Base-by-base conservation (phyloP, 2,888 invertebrate genomes). In the Merodon equestris region DNA sequence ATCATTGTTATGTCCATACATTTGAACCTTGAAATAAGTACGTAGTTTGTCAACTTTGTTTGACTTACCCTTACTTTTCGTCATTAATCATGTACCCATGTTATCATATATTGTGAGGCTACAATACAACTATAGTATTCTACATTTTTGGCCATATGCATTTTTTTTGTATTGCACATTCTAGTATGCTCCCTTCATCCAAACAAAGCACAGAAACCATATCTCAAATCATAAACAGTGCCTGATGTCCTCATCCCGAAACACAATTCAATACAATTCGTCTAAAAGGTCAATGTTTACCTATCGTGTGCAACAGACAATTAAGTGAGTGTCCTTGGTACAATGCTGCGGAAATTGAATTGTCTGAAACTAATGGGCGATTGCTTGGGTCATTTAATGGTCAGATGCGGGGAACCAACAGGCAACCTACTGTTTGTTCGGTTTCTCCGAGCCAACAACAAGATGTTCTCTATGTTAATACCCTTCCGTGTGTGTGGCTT, bases 301-400 rank as follows among this genome's bases (percentile, higher is more conserved):
- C 67, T 48, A 63, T 58, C 47, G 67, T 66, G 63, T 73, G 67
- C 73, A 67, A 45, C 51, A 48, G 36, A 72, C 61, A 73, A 63
- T 57, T 17, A 45, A 67, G 67, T 57, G 77, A 64, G 70, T 56
- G 70, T 64, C 58, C 58, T 68, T 54, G 54, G 19, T 44, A 64
- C 51, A 47, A 56, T 56, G 15, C 9, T 75, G 19, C 53, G 68
- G 64, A 73, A 74, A 74, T 70, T 70, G 58, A 74, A 70, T 70
- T 74, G 79, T 79, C 70, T 68, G 68, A 64, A 45, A 19, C 63
- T 83, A 77, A 81, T 79, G 79, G 79, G 76, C 81, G 81, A 76
- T 82, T 82, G 81, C 74, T 77, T 72, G 63, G 73, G 82, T 81
- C 81, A 81, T 82, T 81, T 83, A 81, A 82, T 82, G 82, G 81